Base-by-base conservation (phyloP, 2,888 invertebrate genomes). In the Margaritifera margaritifera region DNA sequence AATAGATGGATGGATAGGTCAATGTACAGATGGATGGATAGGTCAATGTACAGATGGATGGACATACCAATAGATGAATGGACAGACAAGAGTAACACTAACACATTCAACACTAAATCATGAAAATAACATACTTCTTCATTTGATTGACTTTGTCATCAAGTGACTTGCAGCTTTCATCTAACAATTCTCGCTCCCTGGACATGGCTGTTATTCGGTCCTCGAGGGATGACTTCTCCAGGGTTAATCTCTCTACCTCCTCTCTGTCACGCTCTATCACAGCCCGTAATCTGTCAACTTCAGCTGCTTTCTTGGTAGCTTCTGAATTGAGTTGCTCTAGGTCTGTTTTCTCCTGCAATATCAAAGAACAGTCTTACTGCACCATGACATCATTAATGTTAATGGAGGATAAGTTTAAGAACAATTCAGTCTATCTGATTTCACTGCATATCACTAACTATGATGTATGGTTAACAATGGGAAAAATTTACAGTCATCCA, bases 141-240 rank as follows among this genome's bases (percentile, higher is more conserved):
- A 86, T 80, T 52, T 80, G 82, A 59, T 81, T 81, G 19, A 84
- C 72, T 74, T 85, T 85, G 61, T 84, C 81, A 64, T 88, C 87
- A 51, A 87, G 66, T 53, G 75, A 77, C 67, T 83, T 83, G 66
- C 81, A 82, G 53, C 74, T 78, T 54, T 87, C 87, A 42, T 84
- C 84, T 64, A 87, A 68, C 70, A 84, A 73, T 27, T 83, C 83
- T 62, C 81, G 80, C 67, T 87, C 88, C 60, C 84, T 71, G 2
- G 74, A 79, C 74, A 87, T 74, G 25, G 81, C 80, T 2, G 69
- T 66, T 15, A 87, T 79, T 6, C 83, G 75, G 25, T 85, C 84
- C 68, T 86, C 86, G 61, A 86, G 71, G 5, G 80, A 79, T 56
- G 82, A 82, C 72, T 85, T 84, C 70, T 87, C 86, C 62, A 75